These are phyloP conservation scores for Porites cylindrica DNA, from an alignment of 92 coral and sea anemone species.

Conservation along the genomic window DNA sequence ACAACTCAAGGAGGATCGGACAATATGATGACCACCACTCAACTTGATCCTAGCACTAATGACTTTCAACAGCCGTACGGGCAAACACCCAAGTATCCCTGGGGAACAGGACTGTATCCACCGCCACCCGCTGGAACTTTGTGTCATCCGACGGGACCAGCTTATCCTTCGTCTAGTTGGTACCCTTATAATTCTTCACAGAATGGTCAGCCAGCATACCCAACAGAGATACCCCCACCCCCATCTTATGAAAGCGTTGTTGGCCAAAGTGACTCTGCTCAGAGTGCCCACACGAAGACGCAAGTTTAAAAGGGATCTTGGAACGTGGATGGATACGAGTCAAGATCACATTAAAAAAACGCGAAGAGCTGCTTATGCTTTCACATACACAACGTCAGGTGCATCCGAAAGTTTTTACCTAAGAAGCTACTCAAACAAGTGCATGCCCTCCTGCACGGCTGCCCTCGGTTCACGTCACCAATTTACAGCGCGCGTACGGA, in stretches of 20 bases:
- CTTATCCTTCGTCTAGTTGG: conserved; percentile 14
- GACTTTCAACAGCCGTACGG: conserved; percentile 31
- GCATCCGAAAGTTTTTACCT: too few species aligned
- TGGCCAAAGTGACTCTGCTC: conserved; percentile 7
- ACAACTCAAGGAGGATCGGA: conserved; percentile 23
- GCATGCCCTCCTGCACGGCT: too few species aligned
- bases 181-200: conserved; percentile 30
- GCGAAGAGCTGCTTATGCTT: too few species aligned
- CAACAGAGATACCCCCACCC: conserved; percentile 52
- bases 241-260: conserved; percentile 51
- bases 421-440: too few species aligned
- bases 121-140: conserved; percentile 17
- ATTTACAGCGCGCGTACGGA: too few species aligned
- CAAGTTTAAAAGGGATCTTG: too few species aligned
- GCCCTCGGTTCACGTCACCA: too few species aligned
- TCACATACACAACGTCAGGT: too few species aligned
- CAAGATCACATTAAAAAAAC: too few species aligned
- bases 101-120: neutral
- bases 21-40: neutral
- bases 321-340: too few species aligned
- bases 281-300: conserved; percentile 1
- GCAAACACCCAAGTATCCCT: conserved; percentile 4
- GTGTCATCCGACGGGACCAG: conserved; percentile 31
- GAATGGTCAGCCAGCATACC: conserved; percentile 23
- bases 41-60: neutral